Base-by-base conservation (phyloP, 2,888 invertebrate genomes). In the Hypomecis atomaria region DNA sequence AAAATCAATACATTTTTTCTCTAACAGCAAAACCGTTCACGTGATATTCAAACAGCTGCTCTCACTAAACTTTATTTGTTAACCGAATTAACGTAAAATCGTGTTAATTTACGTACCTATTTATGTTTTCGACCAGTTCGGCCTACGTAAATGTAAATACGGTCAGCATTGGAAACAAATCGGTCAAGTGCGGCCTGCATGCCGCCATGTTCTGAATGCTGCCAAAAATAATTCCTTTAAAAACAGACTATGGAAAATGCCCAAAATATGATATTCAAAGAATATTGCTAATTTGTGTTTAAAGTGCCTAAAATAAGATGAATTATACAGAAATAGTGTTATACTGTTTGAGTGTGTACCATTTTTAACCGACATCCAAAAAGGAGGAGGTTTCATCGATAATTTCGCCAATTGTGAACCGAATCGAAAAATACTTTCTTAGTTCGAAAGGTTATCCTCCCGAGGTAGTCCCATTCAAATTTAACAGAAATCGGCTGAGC, bases 141-240 rank as follows among this genome's bases (percentile, higher is more conserved):
- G 34, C 56, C 50, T 40, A 62, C 52, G 58, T 58, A 58, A 53
- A 60, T 53, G 34, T 57, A 55, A 57, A 53, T 56, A 59, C 62
- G 66, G 45, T 59, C 62, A 59, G 49, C 58, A 61, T 59, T 56
- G 48, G 11, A 43, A 58, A 62, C 59, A 62, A 66, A 55, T 59
- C 66, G 62, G 66, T 66, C 66, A 66, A 66, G 66, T 59, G 66
- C 56, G 58, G 6, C 36, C 45, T 47, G 47, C 49, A 52, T 55
- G 52, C 56, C 50, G 40, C n/a, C 40, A 10, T 50, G 40, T 45
- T 11, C 58, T 52, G 55, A 66, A 59, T 62, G 62, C 9, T 57
- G 61, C 59, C 48, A 62, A 59, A 62, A 55, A 62, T 62, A 59
- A 44, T 52, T 52, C 23, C 40, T 52, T 10, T 33, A 52, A 52